Percentiles rank a stretch among this genome's conserved stretches.
phyloP scores from a whole-genome alignment of 2,113 vertebrate species.

The Corvus hawaiiensis region DNA sequence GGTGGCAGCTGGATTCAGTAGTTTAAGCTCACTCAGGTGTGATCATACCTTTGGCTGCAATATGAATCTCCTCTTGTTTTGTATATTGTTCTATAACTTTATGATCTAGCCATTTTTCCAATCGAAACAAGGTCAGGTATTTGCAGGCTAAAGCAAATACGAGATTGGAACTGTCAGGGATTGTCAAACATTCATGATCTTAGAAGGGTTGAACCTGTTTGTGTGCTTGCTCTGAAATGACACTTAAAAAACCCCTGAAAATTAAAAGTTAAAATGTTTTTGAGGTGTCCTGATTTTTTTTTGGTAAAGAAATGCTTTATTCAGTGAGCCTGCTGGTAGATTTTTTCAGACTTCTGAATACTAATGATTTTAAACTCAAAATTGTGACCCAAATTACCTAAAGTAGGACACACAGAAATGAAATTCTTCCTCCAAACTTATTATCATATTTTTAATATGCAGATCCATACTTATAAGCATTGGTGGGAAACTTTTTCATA shows the following conservation, averaged over 20 bases:
- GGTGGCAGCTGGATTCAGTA: neutral
- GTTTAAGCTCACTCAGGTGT: neutral
- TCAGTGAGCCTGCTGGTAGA: neutral
- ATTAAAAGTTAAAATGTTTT: neutral
- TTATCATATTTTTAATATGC: neutral
- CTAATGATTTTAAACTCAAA: neutral
- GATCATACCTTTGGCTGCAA: neutral
- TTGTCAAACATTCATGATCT: neutral
- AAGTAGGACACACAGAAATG: neutral
- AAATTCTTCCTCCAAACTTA: neutral
- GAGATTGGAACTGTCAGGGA: neutral
- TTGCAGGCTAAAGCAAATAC: neutral
- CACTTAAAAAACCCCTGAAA: neutral
- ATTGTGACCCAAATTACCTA: neutral
- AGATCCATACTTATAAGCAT: neutral
- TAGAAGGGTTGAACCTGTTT: neutral
- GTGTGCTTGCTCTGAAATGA: neutral
- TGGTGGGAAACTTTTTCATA: neutral
- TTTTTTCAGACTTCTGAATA: neutral
- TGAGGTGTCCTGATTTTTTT: neutral
- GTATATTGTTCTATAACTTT: neutral
- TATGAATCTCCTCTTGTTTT: neutral
- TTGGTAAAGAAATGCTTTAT: neutral
- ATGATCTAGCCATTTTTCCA: neutral
- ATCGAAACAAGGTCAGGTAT: neutral